phyloP scores from a whole-genome alignment of 2,113 vertebrate species.

The Pipa parva region DNA sequence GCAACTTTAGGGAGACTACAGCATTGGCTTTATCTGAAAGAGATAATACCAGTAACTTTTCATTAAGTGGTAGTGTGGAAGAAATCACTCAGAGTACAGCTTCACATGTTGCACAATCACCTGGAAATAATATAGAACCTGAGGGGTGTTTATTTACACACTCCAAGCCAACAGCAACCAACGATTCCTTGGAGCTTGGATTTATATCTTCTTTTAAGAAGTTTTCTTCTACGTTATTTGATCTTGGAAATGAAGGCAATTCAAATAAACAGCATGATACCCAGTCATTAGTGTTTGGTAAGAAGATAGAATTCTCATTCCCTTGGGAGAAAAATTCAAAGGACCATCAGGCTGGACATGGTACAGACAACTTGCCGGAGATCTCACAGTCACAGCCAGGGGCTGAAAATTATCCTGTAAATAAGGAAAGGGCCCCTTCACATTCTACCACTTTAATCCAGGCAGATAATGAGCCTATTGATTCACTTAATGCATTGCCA shows the following conservation, averaged over 20 bases:
- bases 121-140: neutral
- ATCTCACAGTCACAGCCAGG: conserved; percentile 55
- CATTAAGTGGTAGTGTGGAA: neutral
- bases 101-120: neutral
- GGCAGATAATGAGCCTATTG: neutral
- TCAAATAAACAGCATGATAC: conserved; percentile 50
- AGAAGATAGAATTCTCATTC: conserved; percentile 71
- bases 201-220: conserved; percentile 79
- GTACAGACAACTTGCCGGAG: conserved; percentile 55
- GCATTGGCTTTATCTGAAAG: neutral
- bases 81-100: neutral
- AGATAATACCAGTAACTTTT: neutral
- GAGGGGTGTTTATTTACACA: conserved; percentile 64
- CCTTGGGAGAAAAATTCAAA: conserved; percentile 70
- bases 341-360: conserved; percentile 52
- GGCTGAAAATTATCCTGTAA: conserved; percentile 49
- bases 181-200: conserved; percentile 57
- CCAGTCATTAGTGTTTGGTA: conserved; percentile 67
- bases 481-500: neutral
- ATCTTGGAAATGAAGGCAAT: conserved; percentile 67
- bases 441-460: conserved; percentile 27
- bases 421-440: conserved; percentile 44
- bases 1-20: too few relatives aligned
- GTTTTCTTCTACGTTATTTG: conserved; percentile 77
- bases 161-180: conserved; percentile 48